Conservation (phyloP, 2,113 vertebrate genomes). For the Platycercus adscitus region DNA sequence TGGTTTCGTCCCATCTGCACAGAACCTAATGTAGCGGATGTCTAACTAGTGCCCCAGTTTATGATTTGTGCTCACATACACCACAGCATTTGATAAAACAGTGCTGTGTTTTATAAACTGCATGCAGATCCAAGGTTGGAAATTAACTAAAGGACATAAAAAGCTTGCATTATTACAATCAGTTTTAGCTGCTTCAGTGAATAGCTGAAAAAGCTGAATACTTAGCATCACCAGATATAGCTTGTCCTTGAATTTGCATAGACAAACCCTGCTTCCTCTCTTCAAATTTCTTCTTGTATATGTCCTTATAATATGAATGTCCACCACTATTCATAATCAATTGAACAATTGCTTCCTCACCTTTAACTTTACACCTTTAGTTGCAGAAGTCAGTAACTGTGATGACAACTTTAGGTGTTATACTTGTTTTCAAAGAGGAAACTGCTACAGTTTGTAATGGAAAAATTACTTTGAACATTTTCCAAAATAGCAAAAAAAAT, state of each 20-base stretch:
- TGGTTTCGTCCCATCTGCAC: background rate
- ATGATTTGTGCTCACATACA: background rate
- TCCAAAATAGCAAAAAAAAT: slow-evolving; percentile 73
- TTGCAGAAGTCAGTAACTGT: slow-evolving; percentile 27
- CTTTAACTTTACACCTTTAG: slow-evolving; percentile 20
- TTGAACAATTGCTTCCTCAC: background rate
- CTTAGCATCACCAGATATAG: slow-evolving; percentile 38
- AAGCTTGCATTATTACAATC: background rate
- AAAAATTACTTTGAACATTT: slow-evolving; percentile 67
- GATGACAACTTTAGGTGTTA: slow-evolving; percentile 20
- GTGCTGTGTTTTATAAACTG: background rate
- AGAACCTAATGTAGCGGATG: background rate
- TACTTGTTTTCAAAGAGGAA: slow-evolving; percentile 36
- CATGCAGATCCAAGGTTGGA: background rate
- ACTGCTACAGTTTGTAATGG: slow-evolving; percentile 52
- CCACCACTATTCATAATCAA: background rate
- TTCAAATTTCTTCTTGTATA: background rate
- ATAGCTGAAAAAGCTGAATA: slow-evolving; percentile 37
- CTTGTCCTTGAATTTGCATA: slow-evolving; percentile 15
- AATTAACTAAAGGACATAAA: background rate
- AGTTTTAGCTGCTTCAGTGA: slow-evolving; percentile 58
- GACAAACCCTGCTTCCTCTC: background rate
- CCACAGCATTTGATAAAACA: background rate
- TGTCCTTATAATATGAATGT: slow-evolving; percentile 26
- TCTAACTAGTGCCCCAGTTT: background rate